These are phyloP conservation scores for Chionodraco myersi DNA, from an alignment of 2,113 vertebrate species.

Conservation along the genomic window DNA sequence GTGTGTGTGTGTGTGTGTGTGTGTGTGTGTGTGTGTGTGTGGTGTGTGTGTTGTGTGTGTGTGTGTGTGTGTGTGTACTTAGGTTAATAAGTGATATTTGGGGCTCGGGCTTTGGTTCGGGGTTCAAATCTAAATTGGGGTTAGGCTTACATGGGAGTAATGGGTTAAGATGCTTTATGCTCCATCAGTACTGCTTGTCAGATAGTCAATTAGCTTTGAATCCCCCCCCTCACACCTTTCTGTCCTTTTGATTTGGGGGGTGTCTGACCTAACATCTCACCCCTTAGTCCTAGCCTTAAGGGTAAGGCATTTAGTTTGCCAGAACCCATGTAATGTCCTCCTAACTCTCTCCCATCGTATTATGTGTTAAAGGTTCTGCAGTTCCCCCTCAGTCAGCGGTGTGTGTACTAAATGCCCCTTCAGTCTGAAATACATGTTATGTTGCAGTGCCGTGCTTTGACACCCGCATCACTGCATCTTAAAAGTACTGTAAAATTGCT, in stretches of 20 bases:
- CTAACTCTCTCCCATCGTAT: background rate
- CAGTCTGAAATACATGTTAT: slow-evolving; percentile 22
- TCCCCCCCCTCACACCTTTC: background rate
- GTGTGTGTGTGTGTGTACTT: no score
- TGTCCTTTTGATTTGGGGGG: background rate
- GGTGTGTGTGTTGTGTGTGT: no score
- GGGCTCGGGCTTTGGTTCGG: background rate
- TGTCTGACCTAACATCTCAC: background rate
- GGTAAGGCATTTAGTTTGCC: background rate
- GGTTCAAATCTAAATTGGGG: no score
- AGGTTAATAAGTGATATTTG: no score
- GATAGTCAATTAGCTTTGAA: background rate
- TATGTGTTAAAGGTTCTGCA: slow-evolving; percentile 3
- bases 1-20: no score
- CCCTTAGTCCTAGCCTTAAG: no score
- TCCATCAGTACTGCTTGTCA: background rate
- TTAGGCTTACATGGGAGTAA: background rate
- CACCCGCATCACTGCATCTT: slow-evolving; percentile 56
- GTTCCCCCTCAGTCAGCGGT: slow-evolving; percentile 35
- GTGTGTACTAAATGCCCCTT: slow-evolving; percentile 42
- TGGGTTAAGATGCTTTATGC: background rate
- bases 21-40: no score
- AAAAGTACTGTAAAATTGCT: slow-evolving; percentile 58
- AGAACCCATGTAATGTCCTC: background rate
- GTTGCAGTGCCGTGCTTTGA: slow-evolving; percentile 33